A percentile compares a stretch with the other conserved stretches of the same genome.
These are phyloP conservation scores for Nephrocerus scutellatus DNA, from an alignment of 2,888 invertebrate species.

Conservation along the genomic window DNA sequence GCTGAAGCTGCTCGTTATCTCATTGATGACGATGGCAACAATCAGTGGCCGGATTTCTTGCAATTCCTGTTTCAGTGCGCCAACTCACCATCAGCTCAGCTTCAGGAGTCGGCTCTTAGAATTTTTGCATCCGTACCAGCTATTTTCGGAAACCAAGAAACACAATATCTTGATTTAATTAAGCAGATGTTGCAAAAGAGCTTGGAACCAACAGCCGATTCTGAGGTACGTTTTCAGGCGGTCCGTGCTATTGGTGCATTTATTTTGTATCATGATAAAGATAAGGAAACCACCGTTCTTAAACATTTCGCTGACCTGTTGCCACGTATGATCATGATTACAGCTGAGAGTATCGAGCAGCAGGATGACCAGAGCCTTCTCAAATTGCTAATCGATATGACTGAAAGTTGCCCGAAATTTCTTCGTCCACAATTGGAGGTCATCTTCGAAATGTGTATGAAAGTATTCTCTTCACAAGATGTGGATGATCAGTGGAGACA, in stretches of 20 bases:
- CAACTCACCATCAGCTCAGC: conserved; percentile 68
- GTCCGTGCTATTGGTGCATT: conserved; percentile 81
- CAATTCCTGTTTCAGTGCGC: conserved; percentile 94
- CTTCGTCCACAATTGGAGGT: conserved; percentile 77
- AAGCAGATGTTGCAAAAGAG: conserved; percentile 90
- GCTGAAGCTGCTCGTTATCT: conserved; percentile 94
- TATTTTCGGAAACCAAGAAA: conserved; percentile 93
- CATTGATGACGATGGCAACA: conserved; percentile 91
- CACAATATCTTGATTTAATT: conserved; percentile 83
- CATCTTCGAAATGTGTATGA: conserved; percentile 83
- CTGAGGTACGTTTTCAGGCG: conserved; percentile 72
- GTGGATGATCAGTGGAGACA: conserved; percentile 80
- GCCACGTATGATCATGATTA: conserved; percentile 66
- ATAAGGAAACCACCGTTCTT: conserved; percentile 84
- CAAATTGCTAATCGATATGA: conserved; percentile 89
- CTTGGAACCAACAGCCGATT: conserved; percentile 63
- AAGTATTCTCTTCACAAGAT: conserved; percentile 65
- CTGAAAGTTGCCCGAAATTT: conserved; percentile 88
- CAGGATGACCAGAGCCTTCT: conserved; percentile 84
- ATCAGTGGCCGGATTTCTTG: conserved; percentile 94
- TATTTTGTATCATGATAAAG: conserved; percentile 71
- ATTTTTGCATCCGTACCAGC: conserved; percentile 97
- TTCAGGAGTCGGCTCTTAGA: conserved; percentile 88
- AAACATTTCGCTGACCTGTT: conserved; percentile 83
- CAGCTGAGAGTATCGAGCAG: conserved; percentile 71